Conservation (phyloP, 2,113 vertebrate genomes). For the Microcebus jonahi region DNA sequence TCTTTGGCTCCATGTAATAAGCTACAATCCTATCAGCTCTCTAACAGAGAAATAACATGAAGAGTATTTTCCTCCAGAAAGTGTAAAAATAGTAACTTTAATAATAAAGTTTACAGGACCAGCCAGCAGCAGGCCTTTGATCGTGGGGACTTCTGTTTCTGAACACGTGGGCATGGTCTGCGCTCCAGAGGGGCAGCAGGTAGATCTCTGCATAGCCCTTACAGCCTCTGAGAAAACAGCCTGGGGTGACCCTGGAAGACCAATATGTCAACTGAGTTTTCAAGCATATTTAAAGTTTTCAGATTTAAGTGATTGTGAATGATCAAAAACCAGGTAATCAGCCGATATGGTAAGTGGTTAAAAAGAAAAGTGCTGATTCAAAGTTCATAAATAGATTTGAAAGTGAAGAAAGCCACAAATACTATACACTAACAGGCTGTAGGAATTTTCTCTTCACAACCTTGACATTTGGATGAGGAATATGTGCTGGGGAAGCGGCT, state of each 20-base stretch:
- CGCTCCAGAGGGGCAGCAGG: neutral
- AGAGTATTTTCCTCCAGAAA: slow-evolving; percentile 40
- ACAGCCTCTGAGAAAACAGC: neutral
- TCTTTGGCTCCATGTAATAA: neutral
- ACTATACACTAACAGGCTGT: neutral
- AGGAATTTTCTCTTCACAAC: neutral
- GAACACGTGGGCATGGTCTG: neutral
- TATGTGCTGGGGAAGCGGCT: neutral
- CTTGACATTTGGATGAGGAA: neutral
- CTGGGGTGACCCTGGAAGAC: neutral
- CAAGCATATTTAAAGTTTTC: slow-evolving; percentile 44
- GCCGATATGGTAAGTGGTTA: neutral
- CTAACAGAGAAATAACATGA: neutral
- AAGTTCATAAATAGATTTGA: neutral
- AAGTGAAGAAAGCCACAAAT: neutral
- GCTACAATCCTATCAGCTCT: neutral
- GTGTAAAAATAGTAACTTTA: slow-evolving; percentile 9
- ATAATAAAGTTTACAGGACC: neutral
- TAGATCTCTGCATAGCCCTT: neutral
- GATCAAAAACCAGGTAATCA: slow-evolving; percentile 3
- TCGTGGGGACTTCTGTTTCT: neutral
- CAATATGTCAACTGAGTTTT: neutral
- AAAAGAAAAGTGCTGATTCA: neutral
- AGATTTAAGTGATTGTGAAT: neutral
- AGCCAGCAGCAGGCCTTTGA: neutral